A percentile compares a stretch with the other conserved stretches of the same genome.
Evolutionary conservation across 2,113 vertebrate genomes (phyloP).

Genomic region (Myrmecophaga tridactyla): DNA sequence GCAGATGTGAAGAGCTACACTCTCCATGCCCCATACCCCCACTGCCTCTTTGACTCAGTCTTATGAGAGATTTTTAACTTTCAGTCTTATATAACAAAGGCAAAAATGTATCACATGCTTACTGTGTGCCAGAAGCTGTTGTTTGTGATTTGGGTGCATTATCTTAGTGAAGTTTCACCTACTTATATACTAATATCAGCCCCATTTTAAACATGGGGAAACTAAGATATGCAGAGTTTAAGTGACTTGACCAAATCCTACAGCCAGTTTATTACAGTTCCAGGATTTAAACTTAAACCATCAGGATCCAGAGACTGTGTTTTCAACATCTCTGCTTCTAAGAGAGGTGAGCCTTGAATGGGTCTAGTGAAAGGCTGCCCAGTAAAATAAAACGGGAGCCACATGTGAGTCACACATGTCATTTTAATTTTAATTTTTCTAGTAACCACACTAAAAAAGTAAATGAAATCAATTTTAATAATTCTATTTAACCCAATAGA

Average conservation of each 20-base stretch:
- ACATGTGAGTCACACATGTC: background rate
- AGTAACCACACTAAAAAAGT: background rate
- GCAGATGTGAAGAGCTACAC: background rate
- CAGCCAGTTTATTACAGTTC: background rate
- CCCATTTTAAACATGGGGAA: background rate
- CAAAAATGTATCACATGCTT: background rate
- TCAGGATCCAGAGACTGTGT: too few species aligned
- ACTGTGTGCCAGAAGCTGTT: background rate
- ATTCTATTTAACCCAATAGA: background rate
- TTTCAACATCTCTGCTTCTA: background rate
- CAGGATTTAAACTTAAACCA: background rate
- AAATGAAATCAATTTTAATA: background rate
- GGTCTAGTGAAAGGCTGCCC: background rate
- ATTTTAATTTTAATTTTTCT: background rate
- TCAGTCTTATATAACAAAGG: background rate
- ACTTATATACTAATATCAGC: too few species aligned
- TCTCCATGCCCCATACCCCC: rapidly evolving
- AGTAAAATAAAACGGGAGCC: background rate
- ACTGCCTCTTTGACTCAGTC: background rate
- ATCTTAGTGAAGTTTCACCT: background rate
- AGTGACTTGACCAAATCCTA: background rate
- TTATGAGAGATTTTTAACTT: too few species aligned
- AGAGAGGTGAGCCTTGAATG: background rate
- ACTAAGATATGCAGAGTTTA: background rate
- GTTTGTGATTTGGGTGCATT: rapidly evolving